Conservation (phyloP, 2,888 invertebrate genomes). For the Nemurella pictetii region DNA sequence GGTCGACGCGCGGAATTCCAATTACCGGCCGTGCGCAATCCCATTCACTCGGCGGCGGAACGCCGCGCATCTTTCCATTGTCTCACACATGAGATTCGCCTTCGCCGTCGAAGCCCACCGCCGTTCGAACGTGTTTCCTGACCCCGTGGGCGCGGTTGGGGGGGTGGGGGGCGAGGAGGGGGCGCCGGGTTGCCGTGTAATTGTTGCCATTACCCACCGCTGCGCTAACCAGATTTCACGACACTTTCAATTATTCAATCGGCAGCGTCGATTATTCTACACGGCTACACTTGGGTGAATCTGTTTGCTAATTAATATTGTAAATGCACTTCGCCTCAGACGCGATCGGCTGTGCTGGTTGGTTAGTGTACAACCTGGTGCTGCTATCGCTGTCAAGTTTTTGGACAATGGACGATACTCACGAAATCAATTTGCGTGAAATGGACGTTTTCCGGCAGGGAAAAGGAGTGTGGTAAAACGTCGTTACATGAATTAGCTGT, state of each 20-base stretch:
- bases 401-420: neutral
- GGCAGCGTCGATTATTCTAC: neutral
- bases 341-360: too few species aligned
- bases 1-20: neutral
- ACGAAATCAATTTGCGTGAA: too few species aligned
- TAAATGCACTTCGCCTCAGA: neutral
- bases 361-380: neutral
- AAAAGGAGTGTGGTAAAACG: too few species aligned
- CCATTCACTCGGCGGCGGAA: conserved; percentile 1
- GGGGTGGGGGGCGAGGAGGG: too few species aligned
- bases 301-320: neutral
- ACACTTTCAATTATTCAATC: neutral
- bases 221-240: neutral
- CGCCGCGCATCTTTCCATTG: conserved; percentile 1
- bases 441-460: too few species aligned
- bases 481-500: too few species aligned
- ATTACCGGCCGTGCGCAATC: conserved; percentile 3
- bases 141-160: too few species aligned
- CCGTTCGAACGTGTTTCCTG: too few species aligned
- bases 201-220: neutral
- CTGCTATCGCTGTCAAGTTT: neutral
- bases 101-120: too few species aligned
- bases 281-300: neutral
- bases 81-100: neutral
- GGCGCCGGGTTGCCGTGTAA: too few species aligned